Percentiles rank a stretch among this genome's conserved stretches.
Evolutionary conservation across 2,888 invertebrate species (phyloP).

Genomic region (Synergus gifuensis): DNA sequence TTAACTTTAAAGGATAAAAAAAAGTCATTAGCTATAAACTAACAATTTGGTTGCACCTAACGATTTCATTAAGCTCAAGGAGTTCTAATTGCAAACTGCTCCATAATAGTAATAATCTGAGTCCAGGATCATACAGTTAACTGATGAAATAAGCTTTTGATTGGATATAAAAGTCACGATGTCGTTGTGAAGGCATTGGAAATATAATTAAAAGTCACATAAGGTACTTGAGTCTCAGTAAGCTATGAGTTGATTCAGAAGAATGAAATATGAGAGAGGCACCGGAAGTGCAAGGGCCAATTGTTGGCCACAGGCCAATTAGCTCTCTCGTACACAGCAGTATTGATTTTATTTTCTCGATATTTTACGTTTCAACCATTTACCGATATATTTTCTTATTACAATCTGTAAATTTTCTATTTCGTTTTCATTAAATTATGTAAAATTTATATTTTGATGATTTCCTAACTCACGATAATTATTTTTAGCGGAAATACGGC

Average conservation of each 20-base stretch:
- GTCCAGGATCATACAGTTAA: slow-evolving; percentile 45
- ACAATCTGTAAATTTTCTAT: neutral
- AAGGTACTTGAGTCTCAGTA: slow-evolving; percentile 43
- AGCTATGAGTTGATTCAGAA: slow-evolving; percentile 42
- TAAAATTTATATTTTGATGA: too few species aligned
- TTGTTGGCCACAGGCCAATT: slow-evolving; percentile 57
- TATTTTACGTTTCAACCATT: neutral
- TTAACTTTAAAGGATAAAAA: neutral
- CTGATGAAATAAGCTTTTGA: slow-evolving; percentile 48
- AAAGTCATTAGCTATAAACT: neutral
- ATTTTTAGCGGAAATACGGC: neutral
- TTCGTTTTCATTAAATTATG: neutral
- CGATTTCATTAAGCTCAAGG: neutral
- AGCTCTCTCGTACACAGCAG: slow-evolving; percentile 30
- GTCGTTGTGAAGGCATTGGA: slow-evolving; percentile 48
- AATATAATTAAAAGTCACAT: slow-evolving; percentile 64
- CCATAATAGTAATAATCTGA: slow-evolving; percentile 43
- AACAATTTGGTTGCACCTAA: neutral
- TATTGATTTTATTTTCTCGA: slow-evolving; percentile 18
- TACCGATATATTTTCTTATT: neutral
- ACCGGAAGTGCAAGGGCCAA: slow-evolving; percentile 47
- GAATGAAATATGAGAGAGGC: slow-evolving; percentile 42
- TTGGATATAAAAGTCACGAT: slow-evolving; percentile 56
- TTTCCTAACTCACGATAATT: too few species aligned
- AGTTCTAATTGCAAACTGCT: slow-evolving; percentile 5